Base-by-base conservation (phyloP, 2,888 invertebrate genomes). In the Exephanes ischioxanthus region DNA sequence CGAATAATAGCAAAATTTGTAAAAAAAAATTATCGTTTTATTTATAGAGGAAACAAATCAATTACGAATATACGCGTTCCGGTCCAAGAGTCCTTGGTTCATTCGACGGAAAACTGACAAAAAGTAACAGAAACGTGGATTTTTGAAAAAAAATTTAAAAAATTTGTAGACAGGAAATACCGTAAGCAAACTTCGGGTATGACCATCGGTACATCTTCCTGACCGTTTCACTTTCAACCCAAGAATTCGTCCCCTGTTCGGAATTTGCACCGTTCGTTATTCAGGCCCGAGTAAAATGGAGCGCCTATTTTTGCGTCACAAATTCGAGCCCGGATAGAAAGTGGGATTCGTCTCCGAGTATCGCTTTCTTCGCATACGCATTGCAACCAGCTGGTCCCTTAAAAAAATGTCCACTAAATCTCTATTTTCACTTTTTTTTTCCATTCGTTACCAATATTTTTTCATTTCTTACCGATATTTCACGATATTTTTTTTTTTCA, bases 161-260 rank as follows among this genome's bases (percentile, higher is more conserved):
- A 51, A 4, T n/a, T 30, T 30, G 0, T 2, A 3, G 16, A 5
- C 3, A 30, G 22, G 11, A 55, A 14, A 4, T 30, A 26, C 6
- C 14, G 22, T 14, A 30, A n/a, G 16, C 30, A 26, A 22, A 58
- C 33, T 63, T n/a, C 16, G 14, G 61, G 2, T 16, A 22, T 30
- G 37, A 14, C 7, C 22, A 37, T 67, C 67, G 26, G 51, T 37
- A 7, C 7, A 33, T 51, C 41, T 63, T 75, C 63, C 51, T 22
- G 9, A 55, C 72, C 71, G 86, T 79, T 89, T 85, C 86, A 89
- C 89, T 89, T 89, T 89, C 86, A 75, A 75, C 86, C 83, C 66
- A 81, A 84, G 88, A 85, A 86, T 83, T 70, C 45, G 45, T 66
- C 33, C 33, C 61, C 72, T n/a, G 68, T 48, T 45, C n/a, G 26